Percentiles rank a stretch among this genome's conserved stretches.
These are phyloP conservation scores for Pantherophis alleghaniensis DNA, from an alignment of 2,797 vertebrate genomes.

Conservation along the genomic window DNA sequence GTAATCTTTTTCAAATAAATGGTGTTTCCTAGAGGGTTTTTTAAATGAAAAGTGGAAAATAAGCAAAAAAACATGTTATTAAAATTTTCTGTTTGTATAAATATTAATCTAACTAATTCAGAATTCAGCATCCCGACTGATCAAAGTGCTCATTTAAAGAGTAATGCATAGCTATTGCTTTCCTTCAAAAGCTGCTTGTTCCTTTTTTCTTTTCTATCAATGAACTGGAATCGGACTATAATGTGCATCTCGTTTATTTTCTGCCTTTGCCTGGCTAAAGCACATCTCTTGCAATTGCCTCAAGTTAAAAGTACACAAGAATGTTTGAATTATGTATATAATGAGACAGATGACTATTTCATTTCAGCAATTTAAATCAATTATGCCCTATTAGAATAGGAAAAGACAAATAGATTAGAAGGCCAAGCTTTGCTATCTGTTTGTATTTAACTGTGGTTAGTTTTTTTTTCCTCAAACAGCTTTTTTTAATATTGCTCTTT, in stretches of 20 bases:
- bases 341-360: slow-evolving; percentile 44
- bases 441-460: slow-evolving; percentile 44
- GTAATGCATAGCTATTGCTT: neutral
- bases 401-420: slow-evolving; percentile 35
- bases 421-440: slow-evolving; percentile 19
- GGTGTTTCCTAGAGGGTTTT: neutral
- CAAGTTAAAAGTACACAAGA: slow-evolving; percentile 44
- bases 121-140: neutral
- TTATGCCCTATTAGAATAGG: slow-evolving; percentile 38
- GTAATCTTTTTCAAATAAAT: slow-evolving; percentile 11
- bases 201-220: too few species aligned
- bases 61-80: neutral
- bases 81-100: neutral
- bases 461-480: slow-evolving; percentile 37
- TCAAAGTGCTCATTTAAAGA: neutral
- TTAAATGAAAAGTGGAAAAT: neutral
- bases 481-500: slow-evolving; percentile 59
- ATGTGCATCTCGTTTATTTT: slow-evolving; percentile 3
- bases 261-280: slow-evolving; percentile 28
- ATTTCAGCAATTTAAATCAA: slow-evolving; percentile 52
- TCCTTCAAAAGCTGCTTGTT: neutral
- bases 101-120: neutral
- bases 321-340: slow-evolving; percentile 41
- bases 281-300: slow-evolving; percentile 14
- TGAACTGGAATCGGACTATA: slow-evolving; percentile 26